Evolutionary conservation across 2,797 vertebrate genomes (phyloP), one percentile per base, ranked within the genome.

Genomic region (Labroides dimidiatus): DNA sequence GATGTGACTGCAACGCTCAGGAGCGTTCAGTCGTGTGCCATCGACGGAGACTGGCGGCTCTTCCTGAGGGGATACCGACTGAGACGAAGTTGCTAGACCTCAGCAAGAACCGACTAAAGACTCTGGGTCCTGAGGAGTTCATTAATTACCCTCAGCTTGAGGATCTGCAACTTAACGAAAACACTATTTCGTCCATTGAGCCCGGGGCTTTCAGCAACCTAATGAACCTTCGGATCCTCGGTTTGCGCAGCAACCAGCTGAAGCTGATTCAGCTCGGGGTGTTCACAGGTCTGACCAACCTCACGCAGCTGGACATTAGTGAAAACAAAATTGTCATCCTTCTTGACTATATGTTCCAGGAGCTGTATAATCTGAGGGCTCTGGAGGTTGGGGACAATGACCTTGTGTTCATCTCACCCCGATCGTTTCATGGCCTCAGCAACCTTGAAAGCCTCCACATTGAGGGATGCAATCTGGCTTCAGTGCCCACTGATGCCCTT

Each of bases 321-420:
- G 98, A 99, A 88, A 99, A 99, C 89, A 98, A 97, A 94, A 98
- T 99, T 74, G 98, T 99, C 82, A 99, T 99, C 86, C 95, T 99
- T 56, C 93, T 99, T 64, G 98, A 99, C 91, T 96, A 98, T 77
- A 98, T 98, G 97, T 99, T 99, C 91, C 97, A 99, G 93, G 98
- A 99, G 90, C 94, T 99, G 84, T 98, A 96, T 91, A 99, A 98
- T 89, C 93, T 99, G 75, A 96, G 96, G 92, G 95, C 95, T n/a
- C 92, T 99, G 89, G 97, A 99, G 88, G 98, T 99, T 4, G 98
- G 98, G 2, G 97, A 99, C 91, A 98, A 98, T 0, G 97, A 99
- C 87, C 94, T 99, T 0, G 98, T 99, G 54, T 99, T 99, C 80
- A 97, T 99, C 87, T 99, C 98, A 41, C 96, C 96, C 45, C 93